phyloP scores from a whole-genome alignment of 2,888 invertebrate genomes.

The Drosophila siamana region DNA sequence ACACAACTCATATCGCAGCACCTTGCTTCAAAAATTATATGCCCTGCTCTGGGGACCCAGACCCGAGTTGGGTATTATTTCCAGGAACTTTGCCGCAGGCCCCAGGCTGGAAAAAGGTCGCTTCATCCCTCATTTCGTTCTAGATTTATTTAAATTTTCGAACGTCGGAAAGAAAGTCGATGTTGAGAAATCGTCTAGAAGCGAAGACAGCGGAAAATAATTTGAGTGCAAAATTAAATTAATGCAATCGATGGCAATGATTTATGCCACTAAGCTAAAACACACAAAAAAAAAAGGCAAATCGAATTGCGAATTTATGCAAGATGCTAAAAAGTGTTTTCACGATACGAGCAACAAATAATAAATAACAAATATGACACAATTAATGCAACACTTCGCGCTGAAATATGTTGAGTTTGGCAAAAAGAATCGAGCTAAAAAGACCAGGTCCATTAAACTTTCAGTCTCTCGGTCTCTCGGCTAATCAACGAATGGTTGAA shows the following conservation, averaged over 20 bases:
- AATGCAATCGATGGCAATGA: background rate
- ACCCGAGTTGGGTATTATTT: background rate
- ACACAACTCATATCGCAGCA: conserved; percentile 5
- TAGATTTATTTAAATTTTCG: background rate
- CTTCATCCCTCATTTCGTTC: background rate
- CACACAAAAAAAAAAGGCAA: too few relatives aligned
- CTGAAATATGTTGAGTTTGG: too few relatives aligned
- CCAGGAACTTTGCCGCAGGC: background rate
- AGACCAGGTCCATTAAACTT: background rate
- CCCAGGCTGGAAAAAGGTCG: background rate
- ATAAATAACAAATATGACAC: too few relatives aligned
- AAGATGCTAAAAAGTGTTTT: too few relatives aligned
- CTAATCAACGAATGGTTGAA: conserved; percentile 9
- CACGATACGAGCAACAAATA: too few relatives aligned
- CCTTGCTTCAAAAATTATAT: conserved; percentile 3
- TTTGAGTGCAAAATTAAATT: background rate
- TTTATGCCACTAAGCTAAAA: background rate
- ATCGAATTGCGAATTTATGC: too few relatives aligned
- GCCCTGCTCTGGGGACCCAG: too few relatives aligned
- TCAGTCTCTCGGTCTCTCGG: background rate
- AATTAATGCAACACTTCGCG: too few relatives aligned
- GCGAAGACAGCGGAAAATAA: too few relatives aligned
- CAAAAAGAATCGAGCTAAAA: too few relatives aligned
- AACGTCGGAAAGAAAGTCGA: background rate
- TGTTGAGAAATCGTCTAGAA: too few relatives aligned